Base-by-base conservation (phyloP, 2,888 invertebrate genomes). In the Erebia ligea region DNA sequence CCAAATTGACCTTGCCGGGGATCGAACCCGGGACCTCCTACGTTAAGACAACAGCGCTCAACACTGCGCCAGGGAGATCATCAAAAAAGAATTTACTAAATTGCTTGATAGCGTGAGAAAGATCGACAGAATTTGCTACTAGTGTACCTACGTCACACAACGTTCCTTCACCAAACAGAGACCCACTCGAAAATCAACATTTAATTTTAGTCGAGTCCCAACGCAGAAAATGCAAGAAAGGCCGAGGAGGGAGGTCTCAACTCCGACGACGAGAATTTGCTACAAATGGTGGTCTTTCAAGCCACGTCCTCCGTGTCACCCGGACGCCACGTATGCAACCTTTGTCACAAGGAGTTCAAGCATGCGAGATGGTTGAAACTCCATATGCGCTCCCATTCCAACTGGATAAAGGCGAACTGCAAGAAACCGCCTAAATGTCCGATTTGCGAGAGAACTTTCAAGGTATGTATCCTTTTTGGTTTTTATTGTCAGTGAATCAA, bases 401-500 rank as follows among this genome's bases (percentile, higher is more conserved):
- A 95, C 84, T 95, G 95, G 95, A 95, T 95, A 76, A 94, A 93
- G 77, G 95, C 95, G 0, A 95, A 95, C 75, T 95, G 95, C 82
- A 95, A 95, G 86, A 95, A 95, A 79, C 95, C 95, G 25, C 95
- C 95, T 1, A 94, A 94, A 85, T 95, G 95, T 79, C 89, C 91
- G 17, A 94, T 95, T 59, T 95, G 95, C 74, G 89, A 94, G 52
- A 91, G 95, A 82, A 94, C 94, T 73, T 95, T 95, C 77, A 95
- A 48, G 42, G 42, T 42, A 17, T 19, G 42, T 40, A 11, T 17
- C 10, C 1, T 13, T 9, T 40, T 56, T 21, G 45, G 8, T 19
- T 48, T 34, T 15, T 25, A 58, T 48, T 67, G 21, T 45, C 11
- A 42, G 42, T 2, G 6, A 42, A 11, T 42, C 11, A 42, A 42